These are phyloP conservation scores for Panurus biarmicus DNA, from an alignment of 2,113 vertebrate genomes.

Conservation along the genomic window DNA sequence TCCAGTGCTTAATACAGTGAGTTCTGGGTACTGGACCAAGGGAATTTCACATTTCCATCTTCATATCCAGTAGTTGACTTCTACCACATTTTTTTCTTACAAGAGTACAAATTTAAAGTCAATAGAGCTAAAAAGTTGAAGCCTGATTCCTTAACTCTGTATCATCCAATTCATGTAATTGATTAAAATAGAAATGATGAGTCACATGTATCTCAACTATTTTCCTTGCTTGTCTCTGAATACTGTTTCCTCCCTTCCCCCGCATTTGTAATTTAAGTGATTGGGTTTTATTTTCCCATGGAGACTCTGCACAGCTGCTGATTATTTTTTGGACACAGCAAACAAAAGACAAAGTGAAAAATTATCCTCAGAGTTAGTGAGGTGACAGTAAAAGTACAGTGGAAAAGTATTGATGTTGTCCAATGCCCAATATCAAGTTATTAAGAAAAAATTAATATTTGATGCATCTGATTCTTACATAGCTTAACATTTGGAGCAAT, in stretches of 20 bases:
- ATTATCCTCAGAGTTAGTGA: neutral
- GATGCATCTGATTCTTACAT: neutral
- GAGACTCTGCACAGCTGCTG: slow-evolving; percentile 19
- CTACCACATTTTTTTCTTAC: neutral
- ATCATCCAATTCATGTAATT: neutral
- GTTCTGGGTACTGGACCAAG: neutral
- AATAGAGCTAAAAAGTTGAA: neutral
- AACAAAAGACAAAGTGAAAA: slow-evolving; percentile 12
- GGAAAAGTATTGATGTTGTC: neutral
- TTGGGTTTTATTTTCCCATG: neutral
- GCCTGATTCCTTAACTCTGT: neutral
- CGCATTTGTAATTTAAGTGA: neutral
- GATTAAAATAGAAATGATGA: neutral
- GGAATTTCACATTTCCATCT: neutral
- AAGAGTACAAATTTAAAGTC: neutral
- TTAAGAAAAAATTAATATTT: neutral
- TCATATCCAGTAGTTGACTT: neutral
- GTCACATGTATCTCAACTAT: neutral
- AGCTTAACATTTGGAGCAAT: neutral
- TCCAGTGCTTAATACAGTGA: neutral
- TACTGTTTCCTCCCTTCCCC: neutral
- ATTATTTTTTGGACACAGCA: neutral
- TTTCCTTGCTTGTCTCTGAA: neutral
- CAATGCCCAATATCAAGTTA: neutral
- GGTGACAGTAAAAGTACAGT: neutral